Percentiles rank a stretch among this genome's conserved stretches.
Evolutionary conservation across 2,797 vertebrate genomes (phyloP).

Genomic region (Sebastes taczanowskii): DNA sequence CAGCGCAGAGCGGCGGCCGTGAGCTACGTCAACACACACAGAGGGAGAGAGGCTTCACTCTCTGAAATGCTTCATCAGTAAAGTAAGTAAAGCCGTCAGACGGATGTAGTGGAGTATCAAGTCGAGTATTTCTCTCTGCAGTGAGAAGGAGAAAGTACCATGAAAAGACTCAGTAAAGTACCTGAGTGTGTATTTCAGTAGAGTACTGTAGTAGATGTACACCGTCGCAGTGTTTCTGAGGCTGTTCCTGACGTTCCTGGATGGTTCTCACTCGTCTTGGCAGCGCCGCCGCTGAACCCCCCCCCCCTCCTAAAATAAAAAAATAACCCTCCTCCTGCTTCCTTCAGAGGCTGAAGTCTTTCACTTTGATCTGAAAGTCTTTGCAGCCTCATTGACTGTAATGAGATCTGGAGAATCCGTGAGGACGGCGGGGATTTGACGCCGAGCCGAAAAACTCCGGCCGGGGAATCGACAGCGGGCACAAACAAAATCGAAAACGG

Average conservation of each 20-base stretch:
- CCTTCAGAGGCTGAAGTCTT: constrained; percentile 73
- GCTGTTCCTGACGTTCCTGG: constrained; percentile 24
- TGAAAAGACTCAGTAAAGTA: background rate
- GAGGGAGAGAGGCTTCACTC: too few species aligned
- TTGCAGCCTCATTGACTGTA: constrained; percentile 85
- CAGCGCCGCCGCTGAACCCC: background rate
- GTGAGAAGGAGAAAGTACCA: background rate
- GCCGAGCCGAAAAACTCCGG: constrained; percentile 73
- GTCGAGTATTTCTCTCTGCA: background rate
- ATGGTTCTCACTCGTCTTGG: constrained; percentile 59
- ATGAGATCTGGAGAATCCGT: constrained; percentile 84
- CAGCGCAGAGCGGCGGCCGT: too few species aligned
- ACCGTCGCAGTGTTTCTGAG: background rate
- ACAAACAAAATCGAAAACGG: constrained; percentile 79
- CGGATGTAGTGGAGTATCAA: background rate
- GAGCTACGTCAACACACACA: too few species aligned
- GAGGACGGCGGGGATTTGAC: constrained; percentile 82
- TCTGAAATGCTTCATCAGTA: background rate
- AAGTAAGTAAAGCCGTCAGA: background rate
- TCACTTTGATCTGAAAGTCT: constrained; percentile 85
- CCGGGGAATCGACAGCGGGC: constrained; percentile 78
- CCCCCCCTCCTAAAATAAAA: constrained; percentile 3
- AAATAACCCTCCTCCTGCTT: constrained; percentile 22
- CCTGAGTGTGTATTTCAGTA: background rate
- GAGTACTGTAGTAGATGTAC: background rate